Evolutionary conservation across 2,113 vertebrate species (phyloP).

Genomic region (Eolophus roseicapilla): DNA sequence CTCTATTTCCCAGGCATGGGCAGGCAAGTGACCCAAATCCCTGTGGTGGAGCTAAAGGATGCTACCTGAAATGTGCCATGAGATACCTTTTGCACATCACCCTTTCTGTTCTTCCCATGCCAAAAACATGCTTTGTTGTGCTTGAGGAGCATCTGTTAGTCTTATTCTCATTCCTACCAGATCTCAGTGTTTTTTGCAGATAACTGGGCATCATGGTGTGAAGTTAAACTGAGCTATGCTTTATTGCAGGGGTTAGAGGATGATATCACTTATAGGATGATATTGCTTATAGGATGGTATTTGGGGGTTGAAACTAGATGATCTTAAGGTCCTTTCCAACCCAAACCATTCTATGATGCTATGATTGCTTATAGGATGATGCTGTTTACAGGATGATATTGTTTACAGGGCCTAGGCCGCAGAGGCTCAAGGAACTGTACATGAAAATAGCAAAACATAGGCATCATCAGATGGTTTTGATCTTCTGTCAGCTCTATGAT

Average conservation of each 20-base stretch:
- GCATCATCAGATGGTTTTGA: not conserved
- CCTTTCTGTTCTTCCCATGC: not conserved
- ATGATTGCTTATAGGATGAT: not conserved
- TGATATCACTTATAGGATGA: not conserved
- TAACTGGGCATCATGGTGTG: not conserved
- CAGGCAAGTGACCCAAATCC: not conserved
- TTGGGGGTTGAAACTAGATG: not conserved
- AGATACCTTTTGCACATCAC: not conserved
- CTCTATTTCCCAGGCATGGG: not conserved
- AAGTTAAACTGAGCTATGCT: not conserved
- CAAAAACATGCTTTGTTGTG: not conserved
- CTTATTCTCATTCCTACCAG: not conserved
- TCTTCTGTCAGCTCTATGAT: not conserved
- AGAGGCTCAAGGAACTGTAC: not conserved
- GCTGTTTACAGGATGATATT: not conserved
- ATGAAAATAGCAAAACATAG: accelerated
- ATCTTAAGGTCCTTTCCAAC: not conserved
- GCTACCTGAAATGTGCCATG: not conserved
- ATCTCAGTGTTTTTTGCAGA: not conserved
- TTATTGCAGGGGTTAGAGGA: not conserved
- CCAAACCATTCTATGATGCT: not conserved
- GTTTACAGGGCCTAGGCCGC: not conserved
- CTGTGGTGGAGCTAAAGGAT: not conserved
- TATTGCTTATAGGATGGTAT: not conserved
- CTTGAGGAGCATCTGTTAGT: not conserved